phyloP scores from a whole-genome alignment of 2,113 vertebrate species.

The Pholis gunnellus region DNA sequence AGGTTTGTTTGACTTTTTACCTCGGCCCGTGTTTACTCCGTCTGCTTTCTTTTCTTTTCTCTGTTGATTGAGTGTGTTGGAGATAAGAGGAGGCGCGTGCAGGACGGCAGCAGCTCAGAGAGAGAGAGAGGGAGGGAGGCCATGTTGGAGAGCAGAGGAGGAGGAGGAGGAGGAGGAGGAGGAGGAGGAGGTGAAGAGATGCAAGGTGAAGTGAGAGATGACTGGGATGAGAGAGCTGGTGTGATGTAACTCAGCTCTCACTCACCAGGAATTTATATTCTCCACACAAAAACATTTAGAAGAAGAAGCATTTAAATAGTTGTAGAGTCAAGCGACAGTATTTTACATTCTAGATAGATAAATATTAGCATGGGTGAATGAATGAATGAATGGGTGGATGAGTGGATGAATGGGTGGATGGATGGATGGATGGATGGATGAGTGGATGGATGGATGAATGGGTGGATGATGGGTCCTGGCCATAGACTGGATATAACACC shows the following conservation, averaged over 20 bases:
- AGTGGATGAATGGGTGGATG: too few relatives aligned
- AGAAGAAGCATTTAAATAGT: neutral
- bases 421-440: too few relatives aligned
- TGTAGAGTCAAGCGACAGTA: too few relatives aligned
- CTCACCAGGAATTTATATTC: neutral
- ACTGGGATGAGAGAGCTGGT: constrained; percentile 21
- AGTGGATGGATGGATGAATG: too few relatives aligned
- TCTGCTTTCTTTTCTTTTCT: constrained; percentile 17
- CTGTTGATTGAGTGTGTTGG: constrained; percentile 79
- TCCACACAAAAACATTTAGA: neutral
- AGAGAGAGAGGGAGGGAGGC: neutral
- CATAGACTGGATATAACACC: too few relatives aligned
- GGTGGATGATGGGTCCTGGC: too few relatives aligned
- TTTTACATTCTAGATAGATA: too few relatives aligned
- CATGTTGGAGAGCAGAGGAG: too few relatives aligned
- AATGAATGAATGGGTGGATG: too few relatives aligned
- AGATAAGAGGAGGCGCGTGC: constrained; percentile 83
- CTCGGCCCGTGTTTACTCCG: constrained; percentile 77
- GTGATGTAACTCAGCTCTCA: constrained; percentile 3
- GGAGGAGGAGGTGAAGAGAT: neutral
- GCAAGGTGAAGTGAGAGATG: constrained; percentile 18
- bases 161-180: too few relatives aligned
- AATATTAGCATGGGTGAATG: too few relatives aligned
- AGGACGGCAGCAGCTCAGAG: constrained; percentile 60
- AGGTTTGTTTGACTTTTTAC: constrained; percentile 83